Evolutionary conservation across 2,888 invertebrate species (phyloP).

Genomic region (Ryuthela nishihirai): DNA sequence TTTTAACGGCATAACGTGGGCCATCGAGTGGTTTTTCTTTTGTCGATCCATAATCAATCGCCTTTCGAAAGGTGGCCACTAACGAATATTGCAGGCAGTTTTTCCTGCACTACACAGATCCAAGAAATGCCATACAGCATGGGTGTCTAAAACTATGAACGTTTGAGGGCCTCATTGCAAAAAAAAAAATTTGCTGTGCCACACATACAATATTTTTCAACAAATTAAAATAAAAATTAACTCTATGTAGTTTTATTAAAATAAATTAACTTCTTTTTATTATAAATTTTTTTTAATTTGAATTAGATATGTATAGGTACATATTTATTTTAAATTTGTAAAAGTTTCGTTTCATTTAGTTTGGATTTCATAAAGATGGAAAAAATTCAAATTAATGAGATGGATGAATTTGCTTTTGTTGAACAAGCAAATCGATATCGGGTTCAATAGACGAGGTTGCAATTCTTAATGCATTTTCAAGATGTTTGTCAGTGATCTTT

Average conservation of each 20-base stretch:
- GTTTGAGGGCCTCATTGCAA: too few relatives aligned
- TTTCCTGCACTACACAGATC: too few relatives aligned
- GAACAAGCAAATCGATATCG: constrained; percentile 1
- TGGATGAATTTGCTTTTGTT: constrained; percentile 7
- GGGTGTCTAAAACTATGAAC: too few relatives aligned
- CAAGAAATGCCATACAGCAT: too few relatives aligned
- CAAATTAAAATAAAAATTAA: constrained; percentile 4
- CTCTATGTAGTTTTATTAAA: constrained; percentile 1
- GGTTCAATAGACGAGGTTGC: not conserved
- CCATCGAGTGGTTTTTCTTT: too few relatives aligned
- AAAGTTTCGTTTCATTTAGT: constrained; percentile 3
- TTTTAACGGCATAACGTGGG: too few relatives aligned
- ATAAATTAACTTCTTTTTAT: not conserved
- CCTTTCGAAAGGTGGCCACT: too few relatives aligned
- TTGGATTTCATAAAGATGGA: constrained; percentile 5
- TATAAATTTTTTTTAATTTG: constrained; percentile 1
- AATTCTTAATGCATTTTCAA: constrained; percentile 3
- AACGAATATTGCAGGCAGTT: too few relatives aligned
- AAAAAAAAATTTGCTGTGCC: too few relatives aligned
- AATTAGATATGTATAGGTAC: not conserved
- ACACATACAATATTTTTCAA: too few relatives aligned
- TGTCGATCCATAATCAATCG: too few relatives aligned
- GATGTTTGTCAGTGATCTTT: constrained; percentile 6
- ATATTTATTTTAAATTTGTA: constrained; percentile 4
- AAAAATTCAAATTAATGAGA: not conserved